These are phyloP conservation scores for Diuraphis noxia DNA, from an alignment of 1,140 invertebrate genomes.

Conservation along the genomic window DNA sequence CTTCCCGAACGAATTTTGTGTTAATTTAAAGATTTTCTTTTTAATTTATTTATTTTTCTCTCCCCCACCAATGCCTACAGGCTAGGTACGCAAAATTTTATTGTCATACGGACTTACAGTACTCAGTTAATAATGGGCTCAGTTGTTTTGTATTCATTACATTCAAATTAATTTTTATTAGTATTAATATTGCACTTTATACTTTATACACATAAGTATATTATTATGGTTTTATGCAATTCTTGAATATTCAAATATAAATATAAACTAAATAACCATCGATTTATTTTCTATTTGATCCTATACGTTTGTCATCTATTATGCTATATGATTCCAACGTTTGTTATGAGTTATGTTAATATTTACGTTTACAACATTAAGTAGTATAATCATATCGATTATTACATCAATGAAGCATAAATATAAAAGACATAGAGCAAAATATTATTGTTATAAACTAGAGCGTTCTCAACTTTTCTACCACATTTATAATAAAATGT, in stretches of 20 bases:
- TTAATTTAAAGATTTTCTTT: conserved; percentile 14
- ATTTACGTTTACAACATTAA: background rate
- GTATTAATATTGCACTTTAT: background rate
- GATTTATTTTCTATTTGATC: background rate
- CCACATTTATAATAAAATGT: background rate
- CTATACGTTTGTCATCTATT: background rate
- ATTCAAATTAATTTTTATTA: background rate
- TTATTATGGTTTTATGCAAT: background rate
- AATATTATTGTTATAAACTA: background rate
- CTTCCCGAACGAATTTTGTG: background rate
- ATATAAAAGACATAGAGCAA: background rate
- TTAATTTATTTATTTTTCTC: conserved; percentile 11
- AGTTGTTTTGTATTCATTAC: background rate
- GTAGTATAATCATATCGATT: background rate
- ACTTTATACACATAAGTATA: background rate
- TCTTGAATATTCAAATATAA: background rate
- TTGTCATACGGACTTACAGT: background rate
- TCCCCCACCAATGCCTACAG: background rate
- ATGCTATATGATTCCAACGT: background rate
- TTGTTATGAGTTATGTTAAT: background rate
- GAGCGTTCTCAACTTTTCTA: background rate
- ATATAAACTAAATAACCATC: background rate
- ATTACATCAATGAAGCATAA: background rate
- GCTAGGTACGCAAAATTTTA: background rate
- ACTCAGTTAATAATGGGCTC: background rate